Evolutionary conservation across 2,888 invertebrate species (phyloP), one percentile per base, ranked within the genome.

Genomic region (Adineta ricciae): DNA sequence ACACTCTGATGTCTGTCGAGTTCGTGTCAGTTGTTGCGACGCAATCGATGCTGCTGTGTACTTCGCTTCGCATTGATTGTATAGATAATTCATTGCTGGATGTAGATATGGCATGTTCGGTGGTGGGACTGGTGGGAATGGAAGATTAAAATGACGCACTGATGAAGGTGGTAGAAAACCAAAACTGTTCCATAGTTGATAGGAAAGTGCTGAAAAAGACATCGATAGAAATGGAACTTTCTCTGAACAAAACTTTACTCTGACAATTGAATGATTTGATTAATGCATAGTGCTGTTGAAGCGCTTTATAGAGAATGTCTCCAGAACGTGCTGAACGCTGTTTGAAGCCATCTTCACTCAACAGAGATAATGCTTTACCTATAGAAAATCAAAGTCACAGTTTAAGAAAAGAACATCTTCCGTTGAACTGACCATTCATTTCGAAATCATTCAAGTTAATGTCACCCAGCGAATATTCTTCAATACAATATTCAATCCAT

Each of bases 341-440:
- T 78, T 78, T 78, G n/a, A 78, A 78, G n/a, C 78, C n/a, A 41
- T 78, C 41, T 41, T 78, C 78, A 78, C 32, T 78, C 24, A 78
- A n/a, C n/a, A 78, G n/a, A 16, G 32, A n/a, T 78, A 78, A 78
- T 14, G 78, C 78, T 78, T 78, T 78, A n/a, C 78, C 78, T 78
- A 78, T 41, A 8, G 14, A 50, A 50, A 3, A 50, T 16, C 50
- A 50, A 46, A 46, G 11, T 46, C n/a, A n/a, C n/a, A n/a, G n/a
- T n/a, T n/a, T n/a, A n/a, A n/a, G 49, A 49, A 11, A 49, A 49
- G 8, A 11, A 11, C 49, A 49, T 49, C 14, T 27, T 32, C 7
- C 11, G 7, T 64, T 32, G 27, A 27, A 78, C 41, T 78, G n/a
- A 78, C 78, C 78, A 78, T 78, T 78, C 78, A 78, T 78, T 78